These are phyloP conservation scores for Liasis olivaceus DNA, from an alignment of 2,797 vertebrate species.

Conservation along the genomic window DNA sequence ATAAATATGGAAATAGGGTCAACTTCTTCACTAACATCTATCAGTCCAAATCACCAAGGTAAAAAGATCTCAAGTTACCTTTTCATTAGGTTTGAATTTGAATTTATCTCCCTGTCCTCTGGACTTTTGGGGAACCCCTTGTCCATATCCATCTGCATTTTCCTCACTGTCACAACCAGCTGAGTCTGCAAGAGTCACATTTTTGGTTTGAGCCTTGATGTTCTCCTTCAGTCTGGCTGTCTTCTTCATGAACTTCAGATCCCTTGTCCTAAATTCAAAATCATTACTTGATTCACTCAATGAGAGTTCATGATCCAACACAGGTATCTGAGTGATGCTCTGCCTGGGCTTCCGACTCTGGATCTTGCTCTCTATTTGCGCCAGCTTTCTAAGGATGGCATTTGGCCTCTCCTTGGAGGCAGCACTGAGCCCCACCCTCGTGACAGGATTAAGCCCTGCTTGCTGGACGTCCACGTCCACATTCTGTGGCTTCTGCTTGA, in stretches of 20 bases:
- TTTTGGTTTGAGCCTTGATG: background rate
- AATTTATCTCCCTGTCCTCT: background rate
- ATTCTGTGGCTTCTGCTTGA: background rate
- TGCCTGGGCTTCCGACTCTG: slow-evolving; percentile 43
- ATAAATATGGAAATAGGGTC: background rate
- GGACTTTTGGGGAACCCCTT: slow-evolving; percentile 65
- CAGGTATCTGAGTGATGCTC: background rate
- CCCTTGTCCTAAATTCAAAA: slow-evolving; percentile 3
- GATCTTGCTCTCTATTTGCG: slow-evolving; percentile 78
- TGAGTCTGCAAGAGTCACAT: background rate
- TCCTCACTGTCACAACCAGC: slow-evolving; percentile 76
- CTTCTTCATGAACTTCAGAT: slow-evolving; percentile 74
- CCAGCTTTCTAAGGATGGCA: slow-evolving; percentile 69
- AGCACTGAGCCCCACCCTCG: accelerated
- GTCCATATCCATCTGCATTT: slow-evolving; percentile 52
- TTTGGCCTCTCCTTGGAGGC: slow-evolving; percentile 32
- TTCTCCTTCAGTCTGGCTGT: accelerated
- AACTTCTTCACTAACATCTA: background rate
- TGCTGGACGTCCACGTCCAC: background rate
- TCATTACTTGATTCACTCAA: slow-evolving; percentile 45
- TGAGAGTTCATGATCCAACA: slow-evolving; percentile 10
- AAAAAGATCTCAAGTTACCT: slow-evolving; percentile 36
- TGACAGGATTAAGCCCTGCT: background rate
- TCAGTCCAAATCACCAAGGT: too few species aligned
- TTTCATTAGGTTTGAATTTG: background rate